Base-by-base conservation (phyloP, 1,140 invertebrate genomes). In the Nixonia krombeini region DNA sequence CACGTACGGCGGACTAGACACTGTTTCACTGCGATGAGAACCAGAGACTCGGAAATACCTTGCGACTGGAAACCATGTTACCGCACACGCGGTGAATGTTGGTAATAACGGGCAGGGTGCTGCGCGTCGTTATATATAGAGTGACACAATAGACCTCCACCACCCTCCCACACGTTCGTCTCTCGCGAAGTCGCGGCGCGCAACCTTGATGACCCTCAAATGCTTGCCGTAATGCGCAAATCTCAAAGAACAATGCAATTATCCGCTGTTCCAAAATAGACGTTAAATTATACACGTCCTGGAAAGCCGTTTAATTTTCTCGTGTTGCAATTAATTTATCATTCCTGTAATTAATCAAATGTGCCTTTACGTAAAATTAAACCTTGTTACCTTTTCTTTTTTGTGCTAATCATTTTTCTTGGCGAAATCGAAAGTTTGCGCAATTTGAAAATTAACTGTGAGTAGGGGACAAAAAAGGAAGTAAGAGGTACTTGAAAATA, bases 21-120 rank as follows among this genome's bases (percentile, higher is more conserved):
- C 77, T 76, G 59, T 70, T 38, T 70, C 75, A 78, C 76, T 65
- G 41, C 52, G 56, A 63, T 57, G 46, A 71, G 61, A 71, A 71
- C 45, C 62, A 63, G 56, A 62, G 57, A 64, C 55, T 66, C 57
- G 64, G 51, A 56, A 57, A 73, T 85, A 84, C 83, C 84, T 85
- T 84, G 57, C 64, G 79, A 81, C 74, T 83, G 76, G 78, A 81
- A 82, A 83, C 76, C 83, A 85, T 85, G 76, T 81, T 85, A 85
- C 82, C 81, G 81, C 79, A 74, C 67, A 80, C 79, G 83, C 82
- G 83, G 83, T 82, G 78, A 85, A 80, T 79, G 83, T 85, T 82
- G 75, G 78, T 70, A 83, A 82, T 83, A 82, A 57, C 73, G 75
- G 65, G 77, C 78, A 73, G 77, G 73, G 80, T 80, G 75, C 72